Conservation (phyloP, 2,888 invertebrate genomes). For the Ptilodon capucinus region DNA sequence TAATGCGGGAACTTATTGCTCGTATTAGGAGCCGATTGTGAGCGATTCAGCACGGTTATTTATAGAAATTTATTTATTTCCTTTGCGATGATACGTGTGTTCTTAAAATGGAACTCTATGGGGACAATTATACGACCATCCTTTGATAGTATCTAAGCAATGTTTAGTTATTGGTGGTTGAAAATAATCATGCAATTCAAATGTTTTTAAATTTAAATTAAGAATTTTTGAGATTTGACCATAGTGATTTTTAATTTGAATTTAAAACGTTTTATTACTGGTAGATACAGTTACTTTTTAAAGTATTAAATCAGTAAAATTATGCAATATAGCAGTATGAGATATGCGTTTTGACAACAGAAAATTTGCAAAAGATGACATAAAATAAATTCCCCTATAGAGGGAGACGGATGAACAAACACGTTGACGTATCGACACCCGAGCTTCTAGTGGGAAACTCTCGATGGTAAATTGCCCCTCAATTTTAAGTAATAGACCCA, state of each 20-base stretch:
- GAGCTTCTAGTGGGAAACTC: constrained; percentile 27
- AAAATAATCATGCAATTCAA: too few species aligned
- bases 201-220: too few species aligned
- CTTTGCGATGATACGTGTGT: neutral
- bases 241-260: too few species aligned
- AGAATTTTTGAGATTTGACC: too few species aligned
- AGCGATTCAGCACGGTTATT: constrained; percentile 52
- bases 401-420: constrained; percentile 14
- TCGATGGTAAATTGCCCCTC: constrained; percentile 34
- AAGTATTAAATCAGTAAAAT: too few species aligned
- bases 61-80: constrained; percentile 30
- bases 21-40: constrained; percentile 63
- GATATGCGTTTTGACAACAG: neutral
- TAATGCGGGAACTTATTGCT: constrained; percentile 67
- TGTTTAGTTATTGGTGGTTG: too few species aligned
- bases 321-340: too few species aligned
- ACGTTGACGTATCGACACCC: constrained; percentile 20
- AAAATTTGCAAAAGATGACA: neutral
- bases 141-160: too few species aligned
- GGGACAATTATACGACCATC: too few species aligned
- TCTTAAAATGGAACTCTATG: neutral
- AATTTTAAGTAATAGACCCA: constrained; percentile 53
- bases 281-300: too few species aligned
- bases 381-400: constrained; percentile 4
- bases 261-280: too few species aligned